phyloP scores from a whole-genome alignment of 2,797 vertebrate genomes.

The Microctenopoma stevenorrisi region DNA sequence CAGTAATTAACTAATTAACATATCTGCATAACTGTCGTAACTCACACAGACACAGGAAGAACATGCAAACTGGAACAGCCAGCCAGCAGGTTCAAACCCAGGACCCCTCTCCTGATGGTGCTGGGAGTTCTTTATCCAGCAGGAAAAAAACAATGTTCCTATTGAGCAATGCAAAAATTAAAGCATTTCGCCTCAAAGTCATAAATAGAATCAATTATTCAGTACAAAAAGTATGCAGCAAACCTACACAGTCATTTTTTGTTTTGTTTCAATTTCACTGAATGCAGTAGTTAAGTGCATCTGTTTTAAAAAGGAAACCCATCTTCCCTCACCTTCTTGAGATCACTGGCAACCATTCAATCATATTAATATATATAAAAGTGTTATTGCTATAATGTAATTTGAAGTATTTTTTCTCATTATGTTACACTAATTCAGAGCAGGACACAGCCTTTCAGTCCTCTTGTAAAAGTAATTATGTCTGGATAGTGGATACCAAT shows the following conservation, averaged over 20 bases:
- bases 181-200: slow-evolving; percentile 1
- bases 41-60: no score
- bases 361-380: slow-evolving; percentile 13
- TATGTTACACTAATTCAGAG: neutral
- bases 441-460: slow-evolving; percentile 13
- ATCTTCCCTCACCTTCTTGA: slow-evolving; percentile 6
- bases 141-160: neutral
- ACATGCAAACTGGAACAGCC: no score
- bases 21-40: no score
- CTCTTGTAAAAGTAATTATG: slow-evolving; percentile 30
- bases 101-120: no score
- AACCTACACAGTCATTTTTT: slow-evolving; percentile 6
- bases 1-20: no score
- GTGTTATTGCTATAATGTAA: slow-evolving; percentile 22
- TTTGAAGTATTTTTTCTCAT: slow-evolving; percentile 35
- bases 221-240: neutral
- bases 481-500: neutral
- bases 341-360: slow-evolving; percentile 10
- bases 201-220: slow-evolving; percentile 8
- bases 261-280: slow-evolving; percentile 37
- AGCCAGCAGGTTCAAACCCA: no score
- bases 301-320: slow-evolving; percentile 33
- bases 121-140: neutral
- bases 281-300: slow-evolving; percentile 28
- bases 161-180: slow-evolving; percentile 2